Base-by-base conservation (phyloP, 2,888 invertebrate genomes). In the Tinea pellionella region DNA sequence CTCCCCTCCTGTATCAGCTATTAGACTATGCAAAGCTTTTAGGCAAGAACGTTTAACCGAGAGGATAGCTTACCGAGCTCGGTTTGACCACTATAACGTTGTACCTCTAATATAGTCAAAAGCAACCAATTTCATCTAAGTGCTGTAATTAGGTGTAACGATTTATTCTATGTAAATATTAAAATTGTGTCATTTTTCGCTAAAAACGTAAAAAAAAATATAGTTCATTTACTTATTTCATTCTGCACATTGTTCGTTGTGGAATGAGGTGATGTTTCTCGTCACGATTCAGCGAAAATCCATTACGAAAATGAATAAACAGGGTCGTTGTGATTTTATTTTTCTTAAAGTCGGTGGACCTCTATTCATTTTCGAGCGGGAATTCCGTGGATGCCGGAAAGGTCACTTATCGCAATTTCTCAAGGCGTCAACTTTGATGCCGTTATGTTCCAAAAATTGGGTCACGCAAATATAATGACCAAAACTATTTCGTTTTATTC, bases 301-400 rank as follows among this genome's bases (percentile, higher is more conserved):
- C 70, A 73, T 77, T 75, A 74, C 66, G 65, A 64, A 71, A 73
- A 73, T 72, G 70, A 74, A 70, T 73, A 73, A 75, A 73, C 69
- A 72, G 66, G 63, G 63, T 62, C 64, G 63, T 65, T 65, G 64
- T 57, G 16, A 19, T 55, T 55, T 57, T 18, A 68, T 51, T 66
- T 63, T 69, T 73, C 71, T 69, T 66, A 60, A 62, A 65, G 64
- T 57, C 57, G 24, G 32, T 30, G 57, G 57, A 15, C 15, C 57
- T 57, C 32, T 13, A 57, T 57, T 57, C 57, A 57, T 57, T 32
- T 32, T 32, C 15, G 57, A 32, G 57, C 30, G 19, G 32, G 16
- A 57, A 24, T 57, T 19, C 16, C 32, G 13, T 30, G 57, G 57
- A 13, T 32, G 32, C 57, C 32, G 57, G 32, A 32, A 32, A 57